Evolutionary conservation across 2,113 vertebrate genomes (phyloP).

Genomic region (Perca fluviatilis): DNA sequence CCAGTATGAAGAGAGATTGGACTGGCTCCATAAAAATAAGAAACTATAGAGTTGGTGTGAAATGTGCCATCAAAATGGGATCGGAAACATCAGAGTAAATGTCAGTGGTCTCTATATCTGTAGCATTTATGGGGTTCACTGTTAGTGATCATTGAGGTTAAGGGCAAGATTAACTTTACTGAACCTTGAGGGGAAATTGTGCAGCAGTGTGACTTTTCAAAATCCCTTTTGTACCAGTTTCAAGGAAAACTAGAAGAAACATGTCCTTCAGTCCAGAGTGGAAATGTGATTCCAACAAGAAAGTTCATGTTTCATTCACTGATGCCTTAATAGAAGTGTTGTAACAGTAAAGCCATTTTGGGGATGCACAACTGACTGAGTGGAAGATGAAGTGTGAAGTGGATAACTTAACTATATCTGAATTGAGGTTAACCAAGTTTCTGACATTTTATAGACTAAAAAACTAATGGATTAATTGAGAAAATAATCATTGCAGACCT

Average conservation of each 20-base stretch:
- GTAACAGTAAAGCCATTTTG: neutral
- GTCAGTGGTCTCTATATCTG: constrained; percentile 53
- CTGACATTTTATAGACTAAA: too few species aligned
- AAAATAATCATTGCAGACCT: too few species aligned
- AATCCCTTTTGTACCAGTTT: constrained; percentile 6
- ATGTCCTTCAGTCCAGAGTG: neutral
- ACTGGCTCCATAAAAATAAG: neutral
- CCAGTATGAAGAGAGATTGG: neutral
- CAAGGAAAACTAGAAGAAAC: neutral
- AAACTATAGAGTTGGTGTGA: neutral
- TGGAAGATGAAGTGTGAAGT: too few species aligned
- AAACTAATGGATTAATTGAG: too few species aligned
- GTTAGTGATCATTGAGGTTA: constrained; percentile 39
- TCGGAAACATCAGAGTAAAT: constrained; percentile 33
- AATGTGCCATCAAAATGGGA: constrained; percentile 30
- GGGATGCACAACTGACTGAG: too few species aligned
- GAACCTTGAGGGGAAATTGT: constrained; percentile 25
- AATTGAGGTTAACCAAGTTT: too few species aligned
- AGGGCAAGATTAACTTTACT: constrained; percentile 44
- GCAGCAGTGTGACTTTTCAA: constrained; percentile 34
- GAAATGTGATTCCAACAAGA: neutral
- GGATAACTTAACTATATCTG: too few species aligned
- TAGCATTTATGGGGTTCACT: constrained; percentile 25
- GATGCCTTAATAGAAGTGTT: neutral
- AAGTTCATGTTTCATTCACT: neutral